Evolutionary conservation across 1,140 invertebrate species (phyloP).

Genomic region (Mylabris phalerata): DNA sequence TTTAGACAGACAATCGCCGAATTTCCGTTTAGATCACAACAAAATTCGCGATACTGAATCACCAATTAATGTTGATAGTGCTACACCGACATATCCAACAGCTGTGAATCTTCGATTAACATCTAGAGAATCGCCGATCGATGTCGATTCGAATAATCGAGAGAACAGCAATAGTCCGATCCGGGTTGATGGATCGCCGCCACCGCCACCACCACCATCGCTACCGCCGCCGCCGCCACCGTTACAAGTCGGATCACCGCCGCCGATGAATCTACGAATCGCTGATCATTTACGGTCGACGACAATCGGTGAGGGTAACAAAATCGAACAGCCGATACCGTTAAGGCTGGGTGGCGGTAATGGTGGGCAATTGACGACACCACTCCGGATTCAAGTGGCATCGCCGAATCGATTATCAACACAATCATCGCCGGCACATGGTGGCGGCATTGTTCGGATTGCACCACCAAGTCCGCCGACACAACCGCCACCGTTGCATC

Average conservation of each 20-base stretch:
- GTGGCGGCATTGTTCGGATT: conserved; percentile 35
- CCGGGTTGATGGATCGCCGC: conserved; percentile 40
- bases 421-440: conserved; percentile 29
- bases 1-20: conserved; percentile 29
- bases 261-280: conserved; percentile 39
- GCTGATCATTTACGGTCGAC: conserved; percentile 21
- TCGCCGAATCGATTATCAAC: conserved; percentile 39
- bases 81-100: conserved; percentile 19
- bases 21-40: conserved; percentile 26
- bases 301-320: conserved; percentile 6
- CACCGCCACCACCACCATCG: conserved; percentile 28
- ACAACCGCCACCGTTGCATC: conserved; percentile 43
- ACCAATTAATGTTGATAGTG: conserved; percentile 39
- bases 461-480: conserved; percentile 33
- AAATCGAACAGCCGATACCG: conserved; percentile 36
- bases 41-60: conserved; percentile 28
- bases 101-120: conserved; percentile 28
- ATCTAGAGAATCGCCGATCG: conserved; percentile 33
- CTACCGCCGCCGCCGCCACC: conserved; percentile 41
- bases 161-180: conserved; percentile 32
- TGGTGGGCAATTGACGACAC: conserved; percentile 33
- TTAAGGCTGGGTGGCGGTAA: conserved; percentile 26
- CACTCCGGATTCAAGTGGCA: conserved; percentile 46
- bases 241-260: conserved; percentile 29
- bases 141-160: conserved; percentile 32